Evolutionary conservation across 2,888 invertebrate species (phyloP), one percentile per base, ranked within the genome.

Genomic region (Lamellibrachia columna): DNA sequence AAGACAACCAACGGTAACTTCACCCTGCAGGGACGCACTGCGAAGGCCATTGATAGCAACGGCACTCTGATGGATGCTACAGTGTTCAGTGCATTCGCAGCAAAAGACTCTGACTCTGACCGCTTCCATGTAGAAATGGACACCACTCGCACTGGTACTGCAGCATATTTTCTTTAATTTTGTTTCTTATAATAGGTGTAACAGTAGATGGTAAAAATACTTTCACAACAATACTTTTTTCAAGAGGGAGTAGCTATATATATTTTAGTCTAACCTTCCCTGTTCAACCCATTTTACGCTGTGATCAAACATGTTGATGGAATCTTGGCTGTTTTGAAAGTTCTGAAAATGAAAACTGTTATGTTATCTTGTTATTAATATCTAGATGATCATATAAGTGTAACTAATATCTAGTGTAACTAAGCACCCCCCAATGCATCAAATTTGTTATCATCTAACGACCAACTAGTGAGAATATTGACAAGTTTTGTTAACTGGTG

Each of bases 41-140:
- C n/a, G 22, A 40, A 92, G 52, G 90, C 92, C 7, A 91, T 91
- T 28, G 53, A 91, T 60, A 92, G 40, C 60, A 15, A 53, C 90
- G 75, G 90, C 28, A 60, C 92, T 52, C 90, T 75, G 28, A 55
- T 90, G 11, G 40, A 90, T 11, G 93, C 93, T 15, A 93, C 93
- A 9, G 92, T 92, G 28, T 93, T 93, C 92, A 92, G 92, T 9
- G 92, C 93, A 53, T 93, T 93, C 11, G 93, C 93, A 2, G 93
- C 93, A 7, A 91, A 92, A 9, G 92, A 93, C 55, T 90, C 55
- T 7, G 53, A 92, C 52, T 91, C 92, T 0, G 92, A 75, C 15
- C 53, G 90, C 22, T 28, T 92, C 75, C 52, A 91, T 11, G 53
- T 93, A 11, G 53, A 52, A 40, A 11, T 93, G 90, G 92, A 92